Evolutionary conservation across 2,797 vertebrate species (phyloP).

Genomic region (Halcyon smyrnensis): DNA sequence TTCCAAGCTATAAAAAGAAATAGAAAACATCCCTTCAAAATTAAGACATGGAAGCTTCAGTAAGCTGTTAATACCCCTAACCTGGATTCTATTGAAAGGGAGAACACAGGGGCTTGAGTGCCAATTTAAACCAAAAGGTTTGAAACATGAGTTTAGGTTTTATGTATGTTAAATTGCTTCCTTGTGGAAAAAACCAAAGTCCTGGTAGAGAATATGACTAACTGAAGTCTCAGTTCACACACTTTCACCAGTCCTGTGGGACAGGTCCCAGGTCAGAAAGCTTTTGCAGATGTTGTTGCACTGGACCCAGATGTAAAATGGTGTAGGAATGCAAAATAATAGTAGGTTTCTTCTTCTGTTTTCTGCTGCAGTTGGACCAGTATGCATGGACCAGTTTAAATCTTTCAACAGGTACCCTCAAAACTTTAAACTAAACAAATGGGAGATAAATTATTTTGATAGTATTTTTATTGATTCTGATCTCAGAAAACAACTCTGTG

Average conservation of each 20-base stretch:
- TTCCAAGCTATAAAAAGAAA: constrained; percentile 78
- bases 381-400: not conserved
- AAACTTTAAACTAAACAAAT: not conserved
- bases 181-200: not conserved
- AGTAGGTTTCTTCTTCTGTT: not conserved
- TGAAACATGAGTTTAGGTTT: not conserved
- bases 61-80: not conserved
- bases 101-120: not conserved
- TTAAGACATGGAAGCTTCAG: not conserved
- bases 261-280: not conserved
- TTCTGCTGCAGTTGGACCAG: not conserved
- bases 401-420: not conserved
- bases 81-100: not conserved
- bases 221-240: not conserved
- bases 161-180: not conserved
- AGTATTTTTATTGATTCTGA: not conserved
- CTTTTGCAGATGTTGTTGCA: not conserved
- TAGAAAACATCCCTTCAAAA: constrained; percentile 1
- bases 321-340: not conserved
- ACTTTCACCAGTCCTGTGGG: not conserved
- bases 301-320: not conserved
- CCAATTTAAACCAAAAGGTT: not conserved
- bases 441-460: not conserved
- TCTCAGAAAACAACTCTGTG: not conserved
- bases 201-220: not conserved